Percentiles rank a stretch among this genome's conserved stretches.
These are phyloP conservation scores for Antennarius maculatus DNA, from an alignment of 2,797 vertebrate genomes.

Conservation along the genomic window DNA sequence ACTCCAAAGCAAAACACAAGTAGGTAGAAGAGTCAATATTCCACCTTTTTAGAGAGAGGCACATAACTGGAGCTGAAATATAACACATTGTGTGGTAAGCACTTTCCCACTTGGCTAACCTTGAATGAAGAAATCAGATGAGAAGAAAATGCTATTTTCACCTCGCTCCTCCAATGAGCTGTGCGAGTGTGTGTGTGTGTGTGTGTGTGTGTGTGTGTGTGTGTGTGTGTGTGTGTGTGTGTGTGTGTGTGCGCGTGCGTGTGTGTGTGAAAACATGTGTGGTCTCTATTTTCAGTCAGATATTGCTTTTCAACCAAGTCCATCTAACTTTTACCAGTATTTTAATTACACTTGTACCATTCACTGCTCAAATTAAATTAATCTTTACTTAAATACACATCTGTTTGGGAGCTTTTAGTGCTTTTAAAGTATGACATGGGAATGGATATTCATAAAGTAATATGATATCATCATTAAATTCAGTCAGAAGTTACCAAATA, in stretches of 20 bases:
- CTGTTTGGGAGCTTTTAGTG: background rate
- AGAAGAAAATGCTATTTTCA: slow-evolving; percentile 84
- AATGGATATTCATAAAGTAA: background rate
- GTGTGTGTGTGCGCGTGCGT: slow-evolving; percentile 11
- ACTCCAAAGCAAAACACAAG: slow-evolving; percentile 52
- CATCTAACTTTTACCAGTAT: slow-evolving; percentile 23
- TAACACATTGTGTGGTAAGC: slow-evolving; percentile 66
- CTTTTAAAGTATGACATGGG: too few relatives aligned
- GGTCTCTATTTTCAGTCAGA: slow-evolving; percentile 51
- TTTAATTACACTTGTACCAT: slow-evolving; percentile 1
- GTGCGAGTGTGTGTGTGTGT: slow-evolving; percentile 20
- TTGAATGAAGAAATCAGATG: slow-evolving; percentile 82
- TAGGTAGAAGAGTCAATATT: slow-evolving; percentile 63
- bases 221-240: slow-evolving; percentile 15
- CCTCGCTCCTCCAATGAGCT: slow-evolving; percentile 55
- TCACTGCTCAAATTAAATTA: background rate
- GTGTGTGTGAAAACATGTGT: slow-evolving; percentile 11
- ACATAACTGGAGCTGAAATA: slow-evolving; percentile 53
- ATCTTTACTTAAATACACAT: background rate
- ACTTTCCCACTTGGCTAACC: slow-evolving; percentile 83
- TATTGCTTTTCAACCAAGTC: slow-evolving; percentile 53
- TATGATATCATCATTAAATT: background rate
- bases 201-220: slow-evolving; percentile 12
- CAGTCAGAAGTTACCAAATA: background rate
- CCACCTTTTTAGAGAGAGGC: slow-evolving; percentile 56